Conservation (phyloP, 2,888 invertebrate species). For the Apotomis turbidana region DNA sequence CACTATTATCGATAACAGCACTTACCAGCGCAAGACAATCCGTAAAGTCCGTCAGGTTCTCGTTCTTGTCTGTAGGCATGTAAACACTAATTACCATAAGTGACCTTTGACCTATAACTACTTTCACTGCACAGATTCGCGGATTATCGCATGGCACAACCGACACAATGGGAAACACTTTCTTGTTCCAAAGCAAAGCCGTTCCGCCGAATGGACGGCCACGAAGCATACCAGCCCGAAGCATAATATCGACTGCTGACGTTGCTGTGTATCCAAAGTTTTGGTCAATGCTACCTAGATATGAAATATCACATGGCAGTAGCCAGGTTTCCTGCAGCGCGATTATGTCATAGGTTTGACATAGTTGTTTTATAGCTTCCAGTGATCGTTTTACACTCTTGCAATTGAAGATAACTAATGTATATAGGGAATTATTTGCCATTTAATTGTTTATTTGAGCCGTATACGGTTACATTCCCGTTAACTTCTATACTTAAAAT, state of each 20-base stretch:
- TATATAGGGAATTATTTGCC: neutral
- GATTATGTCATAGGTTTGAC: constrained; percentile 17
- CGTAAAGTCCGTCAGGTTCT: neutral
- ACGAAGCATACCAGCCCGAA: constrained; percentile 17
- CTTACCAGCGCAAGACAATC: neutral
- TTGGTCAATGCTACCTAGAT: neutral
- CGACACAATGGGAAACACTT: constrained; percentile 3
- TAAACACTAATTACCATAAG: constrained; percentile 13
- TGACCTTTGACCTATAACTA: neutral
- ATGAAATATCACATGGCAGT: constrained; percentile 7
- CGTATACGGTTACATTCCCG: neutral
- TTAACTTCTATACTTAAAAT: neutral
- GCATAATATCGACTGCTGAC: constrained; percentile 28
- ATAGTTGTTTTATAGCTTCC: constrained; percentile 12
- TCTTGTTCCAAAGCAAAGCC: constrained; percentile 11
- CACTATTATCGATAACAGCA: neutral
- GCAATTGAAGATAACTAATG: constrained; percentile 34
- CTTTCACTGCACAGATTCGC: neutral
- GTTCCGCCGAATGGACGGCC: constrained; percentile 27
- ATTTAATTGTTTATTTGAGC: neutral
- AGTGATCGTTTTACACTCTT: constrained; percentile 20
- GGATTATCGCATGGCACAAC: constrained; percentile 6
- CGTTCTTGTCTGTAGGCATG: constrained; percentile 11
- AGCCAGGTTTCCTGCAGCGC: constrained; percentile 22
- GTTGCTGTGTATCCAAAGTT: constrained; percentile 22